Evolutionary conservation across 2,113 vertebrate genomes (phyloP), one percentile per base, ranked within the genome.

Genomic region (Climacteris rufus): DNA sequence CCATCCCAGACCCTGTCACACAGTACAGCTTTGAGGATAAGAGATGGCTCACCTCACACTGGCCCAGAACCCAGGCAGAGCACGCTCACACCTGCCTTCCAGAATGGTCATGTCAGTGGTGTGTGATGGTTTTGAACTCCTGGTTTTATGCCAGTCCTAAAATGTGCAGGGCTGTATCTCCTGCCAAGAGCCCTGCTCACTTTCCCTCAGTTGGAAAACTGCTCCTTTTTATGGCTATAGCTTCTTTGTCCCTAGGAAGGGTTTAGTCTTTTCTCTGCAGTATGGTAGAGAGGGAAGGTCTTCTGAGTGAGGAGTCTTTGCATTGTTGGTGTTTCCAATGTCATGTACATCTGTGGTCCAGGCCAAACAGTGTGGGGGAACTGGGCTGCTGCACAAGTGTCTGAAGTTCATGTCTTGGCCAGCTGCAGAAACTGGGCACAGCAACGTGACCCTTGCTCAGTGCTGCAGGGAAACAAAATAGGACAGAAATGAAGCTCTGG

Each of bases 401-500:
- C 70, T 87, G 78, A 66, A 49, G 49, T 72, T 47, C 4, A 0
- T 74, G 76, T 70, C 56, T 59, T 42, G 56, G 37, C 35, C 80
- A 77, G 59, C 54, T 83, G 52, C 49, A 85, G 54, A 39, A 90
- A 79, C 2, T 60, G 31, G 69, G 49, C 52, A 68, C 57, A 50
- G 75, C 2, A 0, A 95, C 7, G 44, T 91, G 93, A 93, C 79
- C 75, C 28, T 83, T 78, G 37, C 82, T 92, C 66, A 74, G 91
- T 50, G 50, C 76, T 65, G 5, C 30, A 90, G 59, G 37, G 75
- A 88, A 93, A 96, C 40, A 94, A 97, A 97, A 84, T 53, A 93
- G 71, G 79, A 74, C 53, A 47, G 33, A 74, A 94, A 90, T 40
- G 75, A 76, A 74, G 33, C 28, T 85, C 49, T 93, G 74, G 71